Base-by-base conservation (phyloP, 1,140 invertebrate species). In the Colletes gigas region DNA sequence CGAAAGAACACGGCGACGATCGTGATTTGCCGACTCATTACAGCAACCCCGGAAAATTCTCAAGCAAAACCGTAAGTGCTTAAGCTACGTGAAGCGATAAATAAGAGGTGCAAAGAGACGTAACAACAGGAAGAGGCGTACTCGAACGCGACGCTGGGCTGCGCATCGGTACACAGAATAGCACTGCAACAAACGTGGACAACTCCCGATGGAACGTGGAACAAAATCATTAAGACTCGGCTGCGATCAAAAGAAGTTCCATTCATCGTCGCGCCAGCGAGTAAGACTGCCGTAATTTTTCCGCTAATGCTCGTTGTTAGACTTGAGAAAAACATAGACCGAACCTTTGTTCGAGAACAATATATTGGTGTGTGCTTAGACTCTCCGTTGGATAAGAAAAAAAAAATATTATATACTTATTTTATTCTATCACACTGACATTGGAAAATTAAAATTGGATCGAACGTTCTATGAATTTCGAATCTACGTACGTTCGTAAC, bases 41-140 rank as follows among this genome's bases (percentile, higher is more conserved):
- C 80, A 67, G 21, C 66, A 17, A 55, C 12, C 54, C 75, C 78
- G 74, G 78, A 79, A 83, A 83, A 84, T 63, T 84, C 63, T n/a
- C 72, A 60, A 59, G 70, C n/a, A 63, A 72, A 85, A 85, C 83
- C 83, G 84, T 76, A 84, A 83, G 78, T 73, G 82, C 74, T 83
- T 81, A 66, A 81, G 59, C 81, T 80, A 85, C 88, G 82, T 84
- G 83, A 83, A 89, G 83, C 87, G 83, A 90, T 90, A 90, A 90
- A 90, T 90, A 90, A 88, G 86, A 82, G 59, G 71, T 69, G 69
- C 69, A 82, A 81, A 85, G 77, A 88, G 77, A 82, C 81, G 78
- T 81, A 83, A 81, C 72, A 85, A 80, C 83, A 85, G 84, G 88
- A 87, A 90, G 79, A 47, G 57, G 74, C 65, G 75, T 74, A 62